Evolutionary conservation across 2,113 vertebrate genomes (phyloP).

Genomic region (Aythya baeri): DNA sequence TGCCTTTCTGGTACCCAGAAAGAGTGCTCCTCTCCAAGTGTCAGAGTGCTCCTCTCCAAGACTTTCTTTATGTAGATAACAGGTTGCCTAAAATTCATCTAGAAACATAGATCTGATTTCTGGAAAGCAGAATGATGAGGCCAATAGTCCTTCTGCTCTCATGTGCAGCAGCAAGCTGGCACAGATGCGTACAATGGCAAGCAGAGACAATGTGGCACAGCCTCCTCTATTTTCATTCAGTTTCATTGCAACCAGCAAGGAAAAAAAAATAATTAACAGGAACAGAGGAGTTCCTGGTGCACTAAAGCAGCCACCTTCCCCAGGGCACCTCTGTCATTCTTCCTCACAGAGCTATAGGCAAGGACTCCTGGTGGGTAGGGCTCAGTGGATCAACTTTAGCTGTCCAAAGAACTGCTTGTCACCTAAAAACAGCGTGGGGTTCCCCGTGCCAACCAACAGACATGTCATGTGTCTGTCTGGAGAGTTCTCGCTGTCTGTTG

Average conservation of each 20-base stretch:
- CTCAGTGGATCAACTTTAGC: background rate
- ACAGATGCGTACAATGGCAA: fast-evolving
- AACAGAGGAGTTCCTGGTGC: background rate
- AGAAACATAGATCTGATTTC: background rate
- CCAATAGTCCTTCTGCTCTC: background rate
- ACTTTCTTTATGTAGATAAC: background rate
- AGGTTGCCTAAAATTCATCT: background rate
- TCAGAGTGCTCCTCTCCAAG: background rate
- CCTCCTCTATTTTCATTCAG: background rate
- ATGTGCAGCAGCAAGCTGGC: background rate
- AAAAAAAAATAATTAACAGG: background rate
- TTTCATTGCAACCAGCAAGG: background rate
- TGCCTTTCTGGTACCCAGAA: fast-evolving
- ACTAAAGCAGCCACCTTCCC: background rate
- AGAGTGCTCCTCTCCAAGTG: too few species aligned
- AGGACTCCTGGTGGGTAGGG: background rate
- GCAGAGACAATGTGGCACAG: background rate
- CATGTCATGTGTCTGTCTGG: background rate
- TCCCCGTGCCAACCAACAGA: background rate
- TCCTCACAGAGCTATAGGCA: background rate
- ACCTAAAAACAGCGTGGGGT: background rate
- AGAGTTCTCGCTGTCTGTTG: background rate
- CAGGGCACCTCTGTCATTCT: background rate
- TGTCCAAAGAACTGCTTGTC: background rate
- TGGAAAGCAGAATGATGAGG: background rate